Evolutionary conservation across 2,113 vertebrate genomes (phyloP).

Genomic region (Protomyctophum bolini): DNA sequence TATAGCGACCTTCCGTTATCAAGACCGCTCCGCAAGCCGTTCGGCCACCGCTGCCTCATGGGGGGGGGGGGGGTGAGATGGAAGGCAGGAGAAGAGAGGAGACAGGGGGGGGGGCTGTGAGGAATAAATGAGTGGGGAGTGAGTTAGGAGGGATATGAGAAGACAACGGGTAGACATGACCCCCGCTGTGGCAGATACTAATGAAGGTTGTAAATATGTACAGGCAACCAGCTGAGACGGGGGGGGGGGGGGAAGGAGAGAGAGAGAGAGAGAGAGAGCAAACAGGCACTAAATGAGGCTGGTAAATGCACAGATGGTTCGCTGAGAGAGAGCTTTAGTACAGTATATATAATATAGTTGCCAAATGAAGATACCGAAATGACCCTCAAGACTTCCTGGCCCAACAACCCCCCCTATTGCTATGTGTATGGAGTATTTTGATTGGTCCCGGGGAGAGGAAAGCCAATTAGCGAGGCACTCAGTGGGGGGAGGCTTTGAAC

Average conservation of each 20-base stretch:
- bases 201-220: no score
- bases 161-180: background rate
- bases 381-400: constrained; percentile 20
- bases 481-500: constrained; percentile 33
- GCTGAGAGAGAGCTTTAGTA: background rate
- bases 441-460: constrained; percentile 44
- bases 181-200: background rate
- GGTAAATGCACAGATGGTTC: constrained; percentile 17
- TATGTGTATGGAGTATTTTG: constrained; percentile 47
- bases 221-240: no score
- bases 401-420: constrained; percentile 5
- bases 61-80: background rate
- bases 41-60: no score
- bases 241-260: no score
- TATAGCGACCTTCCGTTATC: no score
- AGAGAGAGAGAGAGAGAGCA: background rate
- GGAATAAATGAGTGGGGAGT: background rate
- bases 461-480: constrained; percentile 46
- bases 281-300: constrained; percentile 24
- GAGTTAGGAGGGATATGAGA: background rate
- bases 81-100: background rate
- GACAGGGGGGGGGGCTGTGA: background rate
- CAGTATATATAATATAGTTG: background rate
- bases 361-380: background rate
- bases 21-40: no score